A percentile compares a stretch with the other conserved stretches of the same genome.
These are phyloP conservation scores for Pipistrellus kuhlii DNA, from an alignment of 2,797 vertebrate genomes.

Conservation along the genomic window DNA sequence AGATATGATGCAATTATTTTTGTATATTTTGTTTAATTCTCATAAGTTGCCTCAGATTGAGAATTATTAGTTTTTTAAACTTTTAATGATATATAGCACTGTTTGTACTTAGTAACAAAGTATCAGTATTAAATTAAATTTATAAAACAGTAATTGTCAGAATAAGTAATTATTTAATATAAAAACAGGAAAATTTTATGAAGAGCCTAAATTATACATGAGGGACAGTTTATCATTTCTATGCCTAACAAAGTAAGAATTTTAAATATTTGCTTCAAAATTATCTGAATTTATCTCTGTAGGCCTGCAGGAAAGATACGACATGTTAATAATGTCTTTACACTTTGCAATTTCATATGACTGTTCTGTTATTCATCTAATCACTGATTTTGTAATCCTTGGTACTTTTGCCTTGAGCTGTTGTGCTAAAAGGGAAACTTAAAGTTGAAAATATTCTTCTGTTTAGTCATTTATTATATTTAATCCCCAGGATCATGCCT, in stretches of 20 bases:
- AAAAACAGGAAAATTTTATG: conserved; percentile 60
- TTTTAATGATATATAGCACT: neutral
- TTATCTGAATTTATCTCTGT: neutral
- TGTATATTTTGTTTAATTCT: conserved; percentile 20
- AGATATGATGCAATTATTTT: neutral
- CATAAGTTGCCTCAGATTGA: neutral
- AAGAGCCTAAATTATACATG: conserved; percentile 52
- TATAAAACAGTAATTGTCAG: conserved; percentile 34
- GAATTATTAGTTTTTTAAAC: conserved; percentile 22
- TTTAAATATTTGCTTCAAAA: conserved; percentile 55
- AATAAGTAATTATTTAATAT: conserved; percentile 60
- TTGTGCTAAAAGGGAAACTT: conserved; percentile 50
- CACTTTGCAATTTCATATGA: conserved; percentile 8
- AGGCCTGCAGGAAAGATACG: neutral
- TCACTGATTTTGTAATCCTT: conserved; percentile 9
- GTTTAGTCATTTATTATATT: conserved; percentile 2
- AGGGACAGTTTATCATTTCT: conserved; percentile 30
- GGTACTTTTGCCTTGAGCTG: conserved; percentile 19
- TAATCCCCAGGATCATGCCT: neutral
- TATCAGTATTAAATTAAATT: conserved; percentile 52
- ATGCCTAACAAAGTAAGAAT: neutral
- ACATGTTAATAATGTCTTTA: neutral
- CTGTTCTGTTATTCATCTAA: neutral
- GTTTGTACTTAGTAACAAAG: neutral
- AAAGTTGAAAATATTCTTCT: conserved; percentile 29